Percentiles rank a stretch among this genome's conserved stretches.
Conservation (phyloP, 2,888 invertebrate genomes). For the Sarcophaga subvicina region DNA sequence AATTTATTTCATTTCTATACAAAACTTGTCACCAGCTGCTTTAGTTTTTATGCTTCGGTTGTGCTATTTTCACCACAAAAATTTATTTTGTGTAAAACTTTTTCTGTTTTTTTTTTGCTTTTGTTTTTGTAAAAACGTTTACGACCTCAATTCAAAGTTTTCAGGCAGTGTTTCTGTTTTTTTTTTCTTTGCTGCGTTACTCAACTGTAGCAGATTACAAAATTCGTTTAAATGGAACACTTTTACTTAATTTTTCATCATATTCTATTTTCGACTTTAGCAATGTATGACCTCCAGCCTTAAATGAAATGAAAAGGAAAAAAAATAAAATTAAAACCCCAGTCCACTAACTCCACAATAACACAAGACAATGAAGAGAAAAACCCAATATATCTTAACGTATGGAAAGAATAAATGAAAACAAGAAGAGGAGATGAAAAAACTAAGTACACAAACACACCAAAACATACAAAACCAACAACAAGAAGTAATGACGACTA, state of each 20-base stretch:
- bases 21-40: constrained; percentile 22
- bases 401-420: constrained; percentile 21
- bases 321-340: constrained; percentile 1
- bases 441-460: constrained; percentile 43
- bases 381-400: constrained; percentile 33
- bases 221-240: constrained; percentile 14
- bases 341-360: neutral
- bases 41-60: constrained; percentile 19
- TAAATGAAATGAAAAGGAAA: constrained; percentile 18
- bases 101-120: neutral
- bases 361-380: constrained; percentile 21
- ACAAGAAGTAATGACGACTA: constrained; percentile 46
- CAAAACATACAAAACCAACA: constrained; percentile 29
- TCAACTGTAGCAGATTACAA: neutral
- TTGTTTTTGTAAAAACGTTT: neutral
- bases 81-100: neutral
- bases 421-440: constrained; percentile 41
- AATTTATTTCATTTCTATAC: neutral
- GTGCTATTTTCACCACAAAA: neutral
- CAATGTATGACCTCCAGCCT: constrained; percentile 44
- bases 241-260: constrained; percentile 5
- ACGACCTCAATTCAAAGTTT: neutral
- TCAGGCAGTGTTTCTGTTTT: neutral
- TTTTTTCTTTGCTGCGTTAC: neutral
- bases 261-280: neutral